Base-by-base conservation (phyloP, 2,888 invertebrate genomes). In the Idaea biselata region DNA sequence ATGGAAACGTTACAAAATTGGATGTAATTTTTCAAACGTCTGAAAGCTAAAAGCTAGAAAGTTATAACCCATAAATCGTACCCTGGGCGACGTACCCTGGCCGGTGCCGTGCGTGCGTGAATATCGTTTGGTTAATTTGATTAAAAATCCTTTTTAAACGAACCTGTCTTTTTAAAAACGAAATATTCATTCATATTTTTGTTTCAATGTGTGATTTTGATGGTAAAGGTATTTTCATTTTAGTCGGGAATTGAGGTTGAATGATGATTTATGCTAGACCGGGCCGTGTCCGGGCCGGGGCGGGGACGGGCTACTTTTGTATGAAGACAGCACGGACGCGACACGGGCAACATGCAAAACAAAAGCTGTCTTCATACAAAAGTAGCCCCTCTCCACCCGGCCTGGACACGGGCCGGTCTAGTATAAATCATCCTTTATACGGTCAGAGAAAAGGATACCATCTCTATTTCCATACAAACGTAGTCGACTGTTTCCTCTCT, bases 91-190 rank as follows among this genome's bases (percentile, higher is more conserved):
- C 32, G 6, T 32, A 11, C n/a, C 25, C 25, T 44, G 44, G 44
- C 44, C 14, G 11, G 44, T 44, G 44, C 14, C 44, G 44, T 44
- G 8, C 44, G 44, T 44, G 44, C 44, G 44, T 44, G 44, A 44
- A 44, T 44, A 44, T 14, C 44, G 14, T 44, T 44, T 57, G n/a
- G 55, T 32, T 62, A 61, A 61, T 60, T 59, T 56, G 32, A 65
- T 53, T 60, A 63, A 58, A 62, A 59, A 53, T 14, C 25, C 59
- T 54, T 56, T 8, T 58, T 16, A 54, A 63, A 53, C 17, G 44
- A 58, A 25, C 17, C 14, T 8, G 6, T 53, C 33, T 60, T 58
- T 58, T 44, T 14, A 11, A 3, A 6, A 8, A 14, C 44, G 44
- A 44, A 25, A 44, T 14, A 44, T 44, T 44, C 44, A 44, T 44